These are phyloP conservation scores for Mus spretus DNA, from an alignment of 2,797 vertebrate genomes.

Conservation along the genomic window DNA sequence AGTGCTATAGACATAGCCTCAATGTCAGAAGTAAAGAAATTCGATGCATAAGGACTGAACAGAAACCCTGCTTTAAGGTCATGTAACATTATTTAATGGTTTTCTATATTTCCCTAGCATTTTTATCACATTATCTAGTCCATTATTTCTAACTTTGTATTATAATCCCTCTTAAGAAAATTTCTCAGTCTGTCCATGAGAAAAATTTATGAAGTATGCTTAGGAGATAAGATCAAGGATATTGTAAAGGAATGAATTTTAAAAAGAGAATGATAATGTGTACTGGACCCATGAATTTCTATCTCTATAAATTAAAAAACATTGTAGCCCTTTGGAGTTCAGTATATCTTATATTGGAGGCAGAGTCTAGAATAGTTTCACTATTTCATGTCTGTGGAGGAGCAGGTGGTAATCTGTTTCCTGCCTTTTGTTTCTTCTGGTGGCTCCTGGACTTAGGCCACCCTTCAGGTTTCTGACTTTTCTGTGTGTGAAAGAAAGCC, in stretches of 20 bases:
- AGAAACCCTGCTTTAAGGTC: slow-evolving; percentile 1
- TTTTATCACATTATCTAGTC: not conserved
- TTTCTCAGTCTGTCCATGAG: not conserved
- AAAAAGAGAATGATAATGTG: not conserved
- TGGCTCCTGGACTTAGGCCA: not conserved
- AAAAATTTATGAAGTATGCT: not conserved
- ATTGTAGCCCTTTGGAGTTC: not conserved
- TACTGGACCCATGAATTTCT: not conserved
- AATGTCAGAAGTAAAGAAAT: slow-evolving; percentile 7
- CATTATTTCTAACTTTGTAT: slow-evolving; percentile 4
- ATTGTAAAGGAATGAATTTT: not conserved
- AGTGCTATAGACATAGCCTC: not conserved
- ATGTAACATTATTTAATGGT: slow-evolving; percentile 8
- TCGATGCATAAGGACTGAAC: not conserved
- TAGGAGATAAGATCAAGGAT: not conserved
- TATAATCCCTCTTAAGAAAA: not conserved
- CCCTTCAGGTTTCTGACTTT: not conserved
- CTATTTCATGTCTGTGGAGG: not conserved
- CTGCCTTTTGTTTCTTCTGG: not conserved
- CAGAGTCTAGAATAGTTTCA: not conserved
- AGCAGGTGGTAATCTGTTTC: not conserved
- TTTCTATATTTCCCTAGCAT: not conserved
- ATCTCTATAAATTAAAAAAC: not conserved
- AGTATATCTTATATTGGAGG: not conserved
- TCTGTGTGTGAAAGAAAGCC: not conserved